phyloP scores from a whole-genome alignment of 2,888 invertebrate species.

The Acrobasis repandana region DNA sequence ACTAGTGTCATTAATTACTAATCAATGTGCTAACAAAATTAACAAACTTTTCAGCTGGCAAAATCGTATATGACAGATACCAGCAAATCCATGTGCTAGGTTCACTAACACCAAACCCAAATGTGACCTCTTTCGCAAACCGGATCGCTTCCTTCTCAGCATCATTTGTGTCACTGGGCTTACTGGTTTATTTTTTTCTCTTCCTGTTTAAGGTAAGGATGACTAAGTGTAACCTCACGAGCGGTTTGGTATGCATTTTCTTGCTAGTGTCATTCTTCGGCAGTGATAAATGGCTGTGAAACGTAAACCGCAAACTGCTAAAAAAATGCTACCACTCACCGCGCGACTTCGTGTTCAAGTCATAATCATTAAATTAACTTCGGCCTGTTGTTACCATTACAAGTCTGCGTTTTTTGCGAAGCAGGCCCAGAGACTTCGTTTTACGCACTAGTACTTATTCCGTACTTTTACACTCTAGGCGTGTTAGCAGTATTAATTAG shows the following conservation, averaged over 20 bases:
- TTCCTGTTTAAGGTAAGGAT: constrained; percentile 74
- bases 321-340: too few relatives aligned
- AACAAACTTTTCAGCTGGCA: constrained; percentile 78
- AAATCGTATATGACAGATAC: constrained; percentile 85
- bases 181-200: constrained; percentile 79
- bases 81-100: constrained; percentile 82
- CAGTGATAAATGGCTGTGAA: too few relatives aligned
- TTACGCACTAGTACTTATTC: too few relatives aligned
- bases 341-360: too few relatives aligned
- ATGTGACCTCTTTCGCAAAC: constrained; percentile 74
- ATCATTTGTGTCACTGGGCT: constrained; percentile 82
- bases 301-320: too few relatives aligned
- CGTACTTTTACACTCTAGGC: too few relatives aligned
- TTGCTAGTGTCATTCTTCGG: too few relatives aligned
- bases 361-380: too few relatives aligned
- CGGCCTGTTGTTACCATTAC: too few relatives aligned
- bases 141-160: constrained; percentile 73
- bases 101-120: constrained; percentile 75
- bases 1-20: constrained; percentile 6
- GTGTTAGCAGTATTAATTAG: too few relatives aligned
- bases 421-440: too few relatives aligned
- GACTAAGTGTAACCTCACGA: constrained; percentile 15
- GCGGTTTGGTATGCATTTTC: neutral
- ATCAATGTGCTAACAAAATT: constrained; percentile 43
- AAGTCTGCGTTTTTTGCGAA: too few relatives aligned